Conservation (phyloP, 2,113 vertebrate genomes). For the Trichomycterus rosablanca region DNA sequence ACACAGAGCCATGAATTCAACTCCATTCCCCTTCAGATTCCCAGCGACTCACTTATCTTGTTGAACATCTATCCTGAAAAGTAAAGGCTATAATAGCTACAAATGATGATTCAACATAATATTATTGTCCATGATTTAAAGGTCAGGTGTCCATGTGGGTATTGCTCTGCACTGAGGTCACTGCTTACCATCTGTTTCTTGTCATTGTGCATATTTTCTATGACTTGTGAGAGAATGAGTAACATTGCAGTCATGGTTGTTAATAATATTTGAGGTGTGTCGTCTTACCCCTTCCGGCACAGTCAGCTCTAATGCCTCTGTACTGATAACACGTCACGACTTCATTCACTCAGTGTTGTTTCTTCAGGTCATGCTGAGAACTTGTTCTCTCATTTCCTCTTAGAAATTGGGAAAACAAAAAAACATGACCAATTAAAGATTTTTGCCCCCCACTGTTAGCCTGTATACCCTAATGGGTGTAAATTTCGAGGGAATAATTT, state of each 20-base stretch:
- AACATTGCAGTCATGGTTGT: slow-evolving; percentile 2
- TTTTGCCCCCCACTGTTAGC: slow-evolving; percentile 5
- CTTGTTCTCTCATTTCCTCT: slow-evolving; percentile 18
- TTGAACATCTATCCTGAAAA: too few species aligned
- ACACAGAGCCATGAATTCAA: too few species aligned
- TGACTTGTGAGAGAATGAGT: slow-evolving; percentile 4
- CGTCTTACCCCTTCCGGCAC: slow-evolving; percentile 19
- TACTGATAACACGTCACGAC: slow-evolving; percentile 35
- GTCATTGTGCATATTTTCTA: slow-evolving; percentile 5
- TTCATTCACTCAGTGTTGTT: slow-evolving; percentile 20
- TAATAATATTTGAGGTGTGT: too few species aligned
- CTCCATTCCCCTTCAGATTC: too few species aligned
- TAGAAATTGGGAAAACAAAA: slow-evolving; percentile 13
- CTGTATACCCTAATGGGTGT: background rate
- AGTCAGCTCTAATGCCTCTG: slow-evolving; percentile 31
- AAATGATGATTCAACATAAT: too few species aligned
- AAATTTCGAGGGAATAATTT: slow-evolving; percentile 11
- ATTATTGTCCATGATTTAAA: too few species aligned
- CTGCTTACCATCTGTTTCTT: slow-evolving; percentile 22
- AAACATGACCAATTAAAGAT: slow-evolving; percentile 5
- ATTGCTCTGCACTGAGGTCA: too few species aligned
- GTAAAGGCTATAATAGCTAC: too few species aligned
- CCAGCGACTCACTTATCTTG: too few species aligned
- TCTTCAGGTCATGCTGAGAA: background rate
- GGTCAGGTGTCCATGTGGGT: too few species aligned